Conservation (phyloP, 2,888 invertebrate species). For the Lycaena phlaeas region DNA sequence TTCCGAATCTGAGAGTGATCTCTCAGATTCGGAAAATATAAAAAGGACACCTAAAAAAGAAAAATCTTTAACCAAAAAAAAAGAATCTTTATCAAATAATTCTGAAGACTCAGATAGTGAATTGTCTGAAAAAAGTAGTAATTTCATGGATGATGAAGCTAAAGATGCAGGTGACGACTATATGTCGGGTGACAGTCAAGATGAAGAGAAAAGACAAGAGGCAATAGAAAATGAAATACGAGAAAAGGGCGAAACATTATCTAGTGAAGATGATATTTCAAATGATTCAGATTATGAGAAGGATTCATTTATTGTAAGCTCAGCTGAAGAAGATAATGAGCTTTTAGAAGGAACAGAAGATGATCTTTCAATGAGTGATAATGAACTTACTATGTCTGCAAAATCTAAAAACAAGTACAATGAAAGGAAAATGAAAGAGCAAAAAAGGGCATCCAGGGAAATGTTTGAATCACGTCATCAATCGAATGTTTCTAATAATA, state of each 20-base stretch:
- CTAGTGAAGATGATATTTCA: conserved; percentile 55
- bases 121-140: conserved; percentile 25
- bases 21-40: conserved; percentile 15
- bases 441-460: conserved; percentile 57
- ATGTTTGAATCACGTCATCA: conserved; percentile 58
- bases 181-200: conserved; percentile 62
- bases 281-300: conserved; percentile 61
- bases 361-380: conserved; percentile 54
- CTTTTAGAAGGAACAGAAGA: conserved; percentile 56
- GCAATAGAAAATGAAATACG: conserved; percentile 62
- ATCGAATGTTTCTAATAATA: conserved; percentile 29
- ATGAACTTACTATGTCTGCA: conserved; percentile 52
- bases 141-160: conserved; percentile 46
- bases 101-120: conserved; percentile 14
- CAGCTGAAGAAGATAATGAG: conserved; percentile 56
- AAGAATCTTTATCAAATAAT: conserved; percentile 17
- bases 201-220: conserved; percentile 60
- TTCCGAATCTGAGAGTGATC: conserved; percentile 16
- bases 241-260: conserved; percentile 65
- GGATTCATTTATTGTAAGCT: conserved; percentile 70
- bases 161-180: conserved; percentile 54
- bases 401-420: conserved; percentile 59
- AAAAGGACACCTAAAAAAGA: conserved; percentile 18
- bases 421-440: conserved; percentile 50
- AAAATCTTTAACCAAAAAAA: conserved; percentile 14